Evolutionary conservation across 2,113 vertebrate species (phyloP), one percentile per base, ranked within the genome.

Genomic region (Zosterops hypoxanthus): DNA sequence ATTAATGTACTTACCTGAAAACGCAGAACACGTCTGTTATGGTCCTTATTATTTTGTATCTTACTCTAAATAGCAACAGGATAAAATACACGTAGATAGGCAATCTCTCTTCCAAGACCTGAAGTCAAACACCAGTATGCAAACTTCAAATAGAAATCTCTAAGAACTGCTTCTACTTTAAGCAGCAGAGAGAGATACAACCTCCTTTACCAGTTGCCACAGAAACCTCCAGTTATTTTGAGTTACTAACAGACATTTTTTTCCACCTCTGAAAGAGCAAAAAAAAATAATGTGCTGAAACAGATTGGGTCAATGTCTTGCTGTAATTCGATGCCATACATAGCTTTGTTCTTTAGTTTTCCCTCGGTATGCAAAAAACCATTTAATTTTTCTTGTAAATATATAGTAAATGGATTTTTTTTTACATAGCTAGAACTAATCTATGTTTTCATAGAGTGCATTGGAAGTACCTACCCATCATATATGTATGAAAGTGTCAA

Each of bases 151-250:
- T 53, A 83, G 64, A 39, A 60, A 78, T 36, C 65, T 78, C 79
- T 61, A 84, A 61, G 60, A 72, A 33, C 56, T 82, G 60, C 52
- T 95, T 83, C 85, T 93, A 65, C 53, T 95, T 95, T 61, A 78
- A 84, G 60, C 20, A 57, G 39, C 59, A 86, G 60, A 72, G 44
- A 63, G 42, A 84, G 72, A 91, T 80, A 86, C 34, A 77, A 61
- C 11, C 31, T 29, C 42, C n/a, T 80, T 86, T 65, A 92, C 46
- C 57, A 83, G 56, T 26, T 92, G 68, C 50, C 64, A 91, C 26
- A 52, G 56, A 91, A 70, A 70, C 50, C 57, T 72, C 46, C 28
- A 53, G 50, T 72, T 66, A 86, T 88, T 92, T 73, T 83, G n/a
- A 92, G 64, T 82, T 31, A 66, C 66, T 76, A 31, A 83, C n/a